phyloP scores from a whole-genome alignment of 2,113 vertebrate species.

The Ardeotis arabs region DNA sequence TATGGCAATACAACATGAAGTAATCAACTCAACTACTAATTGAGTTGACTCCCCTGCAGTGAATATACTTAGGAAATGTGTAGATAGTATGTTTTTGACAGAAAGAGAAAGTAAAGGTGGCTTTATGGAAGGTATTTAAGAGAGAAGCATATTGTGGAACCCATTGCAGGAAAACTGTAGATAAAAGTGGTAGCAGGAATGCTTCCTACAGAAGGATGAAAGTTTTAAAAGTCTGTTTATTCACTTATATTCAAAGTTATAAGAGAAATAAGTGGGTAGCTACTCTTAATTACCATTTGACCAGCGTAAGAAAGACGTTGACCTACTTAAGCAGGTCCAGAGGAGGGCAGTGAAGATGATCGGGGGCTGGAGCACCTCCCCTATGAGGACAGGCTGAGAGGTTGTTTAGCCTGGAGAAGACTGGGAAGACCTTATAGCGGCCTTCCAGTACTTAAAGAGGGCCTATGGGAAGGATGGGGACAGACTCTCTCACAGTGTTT shows the following conservation, averaged over 20 bases:
- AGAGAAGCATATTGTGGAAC: background rate
- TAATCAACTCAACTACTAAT: background rate
- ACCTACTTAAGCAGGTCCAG: background rate
- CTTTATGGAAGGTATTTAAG: background rate
- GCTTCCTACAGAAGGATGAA: background rate
- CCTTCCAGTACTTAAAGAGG: no score
- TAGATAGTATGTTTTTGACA: background rate
- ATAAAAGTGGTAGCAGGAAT: background rate
- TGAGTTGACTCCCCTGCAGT: background rate
- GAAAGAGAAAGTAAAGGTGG: background rate
- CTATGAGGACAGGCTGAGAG: background rate
- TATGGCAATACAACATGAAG: background rate
- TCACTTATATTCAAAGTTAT: background rate
- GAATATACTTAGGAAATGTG: background rate
- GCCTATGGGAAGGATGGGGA: no score
- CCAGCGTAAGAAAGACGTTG: background rate
- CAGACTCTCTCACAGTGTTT: no score
- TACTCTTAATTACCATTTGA: background rate
- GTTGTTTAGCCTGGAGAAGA: background rate
- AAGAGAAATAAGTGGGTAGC: background rate
- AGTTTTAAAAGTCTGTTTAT: background rate
- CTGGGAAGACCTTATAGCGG: no score
- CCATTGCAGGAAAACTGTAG: background rate
- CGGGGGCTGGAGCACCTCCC: no score
- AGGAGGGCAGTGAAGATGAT: fast-evolving